Conservation (phyloP, 2,113 vertebrate genomes). For the Sceloporus undulatus region DNA sequence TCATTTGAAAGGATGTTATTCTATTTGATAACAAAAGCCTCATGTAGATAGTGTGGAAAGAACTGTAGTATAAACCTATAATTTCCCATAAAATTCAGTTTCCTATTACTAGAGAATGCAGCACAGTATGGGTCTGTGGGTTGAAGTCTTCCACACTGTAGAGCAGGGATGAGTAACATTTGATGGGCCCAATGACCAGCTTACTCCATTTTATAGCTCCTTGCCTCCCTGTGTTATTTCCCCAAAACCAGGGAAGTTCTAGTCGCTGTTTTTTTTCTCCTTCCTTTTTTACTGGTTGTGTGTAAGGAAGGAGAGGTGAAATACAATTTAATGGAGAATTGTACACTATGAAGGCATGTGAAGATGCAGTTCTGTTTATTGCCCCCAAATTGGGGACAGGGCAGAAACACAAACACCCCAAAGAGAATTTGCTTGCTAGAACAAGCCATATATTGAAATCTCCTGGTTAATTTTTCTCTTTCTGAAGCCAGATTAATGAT, state of each 20-base stretch:
- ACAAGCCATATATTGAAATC: background rate
- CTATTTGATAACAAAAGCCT: background rate
- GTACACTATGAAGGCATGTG: background rate
- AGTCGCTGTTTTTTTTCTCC: too few relatives aligned
- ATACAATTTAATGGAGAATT: background rate
- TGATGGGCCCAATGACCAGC: background rate
- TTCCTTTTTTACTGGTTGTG: too few relatives aligned
- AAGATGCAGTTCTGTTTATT: background rate
- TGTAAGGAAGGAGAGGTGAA: background rate
- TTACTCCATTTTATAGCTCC: too few relatives aligned
- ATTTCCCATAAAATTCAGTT: too few relatives aligned
- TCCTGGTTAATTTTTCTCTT: background rate
- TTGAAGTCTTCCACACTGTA: background rate
- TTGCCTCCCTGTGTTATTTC: too few relatives aligned
- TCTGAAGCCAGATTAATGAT: background rate
- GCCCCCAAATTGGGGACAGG: too few relatives aligned
- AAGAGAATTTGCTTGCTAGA: background rate
- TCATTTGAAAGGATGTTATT: rapidly evolving
- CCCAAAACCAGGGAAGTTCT: too few relatives aligned
- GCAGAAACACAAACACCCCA: background rate
- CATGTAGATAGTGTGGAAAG: rapidly evolving
- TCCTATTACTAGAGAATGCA: background rate
- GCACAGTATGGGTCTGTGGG: background rate
- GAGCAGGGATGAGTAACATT: background rate
- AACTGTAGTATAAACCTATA: background rate